phyloP scores from a whole-genome alignment of 37 sponge, comb jelly and placozoan species.

The Oscarella lobularis region DNA sequence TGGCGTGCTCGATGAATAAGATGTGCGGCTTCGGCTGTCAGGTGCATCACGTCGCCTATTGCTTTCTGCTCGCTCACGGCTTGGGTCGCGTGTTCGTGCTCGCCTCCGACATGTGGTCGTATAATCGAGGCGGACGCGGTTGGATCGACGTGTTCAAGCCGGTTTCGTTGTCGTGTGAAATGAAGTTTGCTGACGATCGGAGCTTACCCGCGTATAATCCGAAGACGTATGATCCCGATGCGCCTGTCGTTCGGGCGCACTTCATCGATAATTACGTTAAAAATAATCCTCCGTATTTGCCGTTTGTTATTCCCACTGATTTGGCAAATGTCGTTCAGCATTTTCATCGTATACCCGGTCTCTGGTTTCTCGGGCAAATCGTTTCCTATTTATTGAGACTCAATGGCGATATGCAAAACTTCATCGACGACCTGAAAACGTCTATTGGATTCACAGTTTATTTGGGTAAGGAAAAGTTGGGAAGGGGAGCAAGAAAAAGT shows the following conservation, averaged over 20 bases:
- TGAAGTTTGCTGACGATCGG: background rate
- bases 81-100: conserved; percentile 44
- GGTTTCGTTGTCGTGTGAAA: background rate
- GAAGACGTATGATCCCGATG: background rate
- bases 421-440: conserved; percentile 12
- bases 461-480: no score
- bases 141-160: conserved; percentile 5
- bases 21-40: conserved; percentile 75
- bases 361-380: conserved; percentile 58
- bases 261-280: conserved; percentile 22
- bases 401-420: conserved; percentile 9
- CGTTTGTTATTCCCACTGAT: conserved; percentile 57
- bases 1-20: conserved; percentile 44
- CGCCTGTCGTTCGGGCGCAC: conserved; percentile 17
- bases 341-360: conserved; percentile 52
- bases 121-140: background rate
- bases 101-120: conserved; percentile 1
- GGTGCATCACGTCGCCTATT: conserved; percentile 58
- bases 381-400: conserved; percentile 45
- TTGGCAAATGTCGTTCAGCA: conserved; percentile 30
- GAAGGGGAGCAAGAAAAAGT: no score
- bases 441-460: conserved; percentile 13
- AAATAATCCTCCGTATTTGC: conserved; percentile 32
- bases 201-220: no score
- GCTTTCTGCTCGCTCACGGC: conserved; percentile 60